Percentiles rank a stretch among this genome's conserved stretches.
Evolutionary conservation across 2,888 invertebrate species (phyloP).

Genomic region (Epirrhoe alternata): DNA sequence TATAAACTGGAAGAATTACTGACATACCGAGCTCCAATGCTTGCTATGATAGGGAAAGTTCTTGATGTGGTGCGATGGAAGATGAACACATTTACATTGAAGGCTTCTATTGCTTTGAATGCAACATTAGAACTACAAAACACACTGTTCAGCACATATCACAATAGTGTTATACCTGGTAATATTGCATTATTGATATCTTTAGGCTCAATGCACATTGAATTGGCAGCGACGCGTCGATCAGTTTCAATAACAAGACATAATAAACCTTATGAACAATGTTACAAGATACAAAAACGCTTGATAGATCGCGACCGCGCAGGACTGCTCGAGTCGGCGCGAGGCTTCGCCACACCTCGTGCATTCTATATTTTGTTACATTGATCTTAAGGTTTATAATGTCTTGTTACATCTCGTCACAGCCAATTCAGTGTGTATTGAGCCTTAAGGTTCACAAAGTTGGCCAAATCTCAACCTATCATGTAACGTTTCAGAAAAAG

Average conservation of each 20-base stretch:
- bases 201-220: not conserved
- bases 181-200: conserved; percentile 25
- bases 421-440: no score
- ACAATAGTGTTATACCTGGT: conserved; percentile 62
- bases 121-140: conserved; percentile 61
- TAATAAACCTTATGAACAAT: no score
- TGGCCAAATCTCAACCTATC: not conserved
- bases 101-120: conserved; percentile 61
- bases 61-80: conserved; percentile 70
- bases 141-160: conserved; percentile 61
- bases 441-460: not conserved
- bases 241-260: no score
- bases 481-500: conserved; percentile 63
- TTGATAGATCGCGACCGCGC: no score
- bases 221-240: no score
- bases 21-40: conserved; percentile 69
- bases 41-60: conserved; percentile 74
- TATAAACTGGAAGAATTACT: conserved; percentile 61
- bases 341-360: no score
- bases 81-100: conserved; percentile 58
- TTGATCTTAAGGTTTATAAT: no score
- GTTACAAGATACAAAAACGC: no score
- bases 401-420: no score
- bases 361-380: no score
- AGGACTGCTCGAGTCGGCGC: no score